Conservation (phyloP, 2,888 invertebrate species). For the Stramonita haemastoma region DNA sequence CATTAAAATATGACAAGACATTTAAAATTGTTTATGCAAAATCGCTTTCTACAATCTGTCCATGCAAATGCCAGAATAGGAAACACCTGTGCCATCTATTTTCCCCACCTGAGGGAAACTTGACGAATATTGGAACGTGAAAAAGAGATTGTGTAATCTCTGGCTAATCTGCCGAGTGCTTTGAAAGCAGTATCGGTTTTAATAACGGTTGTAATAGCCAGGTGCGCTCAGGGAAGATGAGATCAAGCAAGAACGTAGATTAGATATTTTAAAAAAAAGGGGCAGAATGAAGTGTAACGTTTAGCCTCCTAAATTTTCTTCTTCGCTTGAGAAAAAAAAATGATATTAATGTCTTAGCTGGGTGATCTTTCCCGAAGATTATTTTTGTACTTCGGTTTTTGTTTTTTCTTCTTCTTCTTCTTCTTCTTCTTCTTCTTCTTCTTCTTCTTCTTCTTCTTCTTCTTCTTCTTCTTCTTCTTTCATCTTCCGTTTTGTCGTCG, state of each 20-base stretch:
- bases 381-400: too few species aligned
- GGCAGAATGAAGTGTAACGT: not conserved
- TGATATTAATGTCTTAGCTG: too few species aligned
- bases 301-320: not conserved
- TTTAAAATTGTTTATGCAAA: not conserved
- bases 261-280: not conserved
- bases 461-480: too few species aligned
- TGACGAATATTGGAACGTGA: not conserved
- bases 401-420: too few species aligned
- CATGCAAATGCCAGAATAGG: not conserved
- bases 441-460: too few species aligned
- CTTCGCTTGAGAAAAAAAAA: too few species aligned
- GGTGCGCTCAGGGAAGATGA: not conserved
- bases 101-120: not conserved
- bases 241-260: not conserved
- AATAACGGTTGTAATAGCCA: conserved; percentile 4
- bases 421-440: too few species aligned
- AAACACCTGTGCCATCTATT: conserved; percentile 6
- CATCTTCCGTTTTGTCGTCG: too few species aligned
- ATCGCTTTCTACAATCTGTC: not conserved
- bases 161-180: not conserved
- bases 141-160: not conserved
- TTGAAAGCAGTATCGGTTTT: conserved; percentile 10
- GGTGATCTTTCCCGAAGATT: too few species aligned
- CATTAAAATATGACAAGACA: not conserved